Base-by-base conservation (phyloP, 1,140 invertebrate species). In the Periplaneta americana region DNA sequence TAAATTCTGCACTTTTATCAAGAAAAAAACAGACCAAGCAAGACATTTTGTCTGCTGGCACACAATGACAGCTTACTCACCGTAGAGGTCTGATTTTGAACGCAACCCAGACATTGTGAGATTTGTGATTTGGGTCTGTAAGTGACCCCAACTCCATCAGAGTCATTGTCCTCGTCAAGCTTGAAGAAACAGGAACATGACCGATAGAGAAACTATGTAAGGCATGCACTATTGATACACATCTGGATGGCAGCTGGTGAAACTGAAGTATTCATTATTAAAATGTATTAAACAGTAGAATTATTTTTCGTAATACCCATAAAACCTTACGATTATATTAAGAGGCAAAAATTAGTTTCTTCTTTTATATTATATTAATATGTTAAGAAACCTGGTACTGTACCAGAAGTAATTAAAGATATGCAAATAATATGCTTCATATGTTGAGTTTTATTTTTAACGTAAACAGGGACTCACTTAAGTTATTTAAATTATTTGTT, bases 11-110 rank as follows among this genome's bases (percentile, higher is more conserved):
- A 57, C 5, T 57, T 10, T 77, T n/a, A 74, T n/a, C 35, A 31
- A 32, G n/a, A 80, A 76, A 75, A 33, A 57, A 37, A 78, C 28
- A 33, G 35, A 75, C 80, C 75, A 77, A 81, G 34, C 74, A 83
- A 77, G 18, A 77, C 6, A 34, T 0, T n/a, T 10, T 33, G 32
- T 74, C 18, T 74, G 34, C 76, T 78, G 28, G 36, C 35, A n/a
- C 76, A 34, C 48, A 66, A 28, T 28, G 13, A 11, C 13, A 66
- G 48, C 48, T 80, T 78, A 89, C 89, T 90, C 85, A 91, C 90
- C 88, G 88, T 88, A 11, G 89, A 90, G 82, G 87, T 87, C 82
- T 89, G 87, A 82, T 88, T 87, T 82, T 88, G 87, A 82, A 83
- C 82, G 84, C 83, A 88, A 82, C 88, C 85, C 66, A 89, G 87